Conservation (phyloP, 2,113 vertebrate species). For the Atractosteus spatula region DNA sequence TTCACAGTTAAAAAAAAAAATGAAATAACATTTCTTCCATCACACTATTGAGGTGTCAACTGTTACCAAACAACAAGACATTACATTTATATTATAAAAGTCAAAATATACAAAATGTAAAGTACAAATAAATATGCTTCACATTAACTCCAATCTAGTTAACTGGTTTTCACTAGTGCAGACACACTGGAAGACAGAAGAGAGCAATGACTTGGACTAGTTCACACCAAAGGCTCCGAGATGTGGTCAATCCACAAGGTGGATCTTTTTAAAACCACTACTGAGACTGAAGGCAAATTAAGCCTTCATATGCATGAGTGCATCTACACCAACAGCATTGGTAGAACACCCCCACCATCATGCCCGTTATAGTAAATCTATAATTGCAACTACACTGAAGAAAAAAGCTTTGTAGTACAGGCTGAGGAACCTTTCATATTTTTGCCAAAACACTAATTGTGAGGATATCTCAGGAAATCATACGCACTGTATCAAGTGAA, state of each 20-base stretch:
- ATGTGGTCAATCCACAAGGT: slow-evolving; percentile 29
- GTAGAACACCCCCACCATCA: no score
- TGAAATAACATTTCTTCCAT: slow-evolving; percentile 23
- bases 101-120: slow-evolving; percentile 61
- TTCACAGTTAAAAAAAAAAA: slow-evolving; percentile 50
- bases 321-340: not conserved
- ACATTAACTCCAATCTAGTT: slow-evolving; percentile 65
- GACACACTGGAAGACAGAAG: slow-evolving; percentile 53
- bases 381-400: no score
- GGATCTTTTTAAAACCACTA: slow-evolving; percentile 23
- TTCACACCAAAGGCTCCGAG: slow-evolving; percentile 10
- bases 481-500: no score
- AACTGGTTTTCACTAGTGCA: slow-evolving; percentile 58
- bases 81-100: slow-evolving; percentile 61
- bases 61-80: slow-evolving; percentile 34
- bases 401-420: no score
- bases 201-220: slow-evolving; percentile 26
- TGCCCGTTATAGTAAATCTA: no score
- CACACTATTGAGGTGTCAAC: slow-evolving; percentile 57
- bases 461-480: no score
- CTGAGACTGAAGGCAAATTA: slow-evolving; percentile 17
- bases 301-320: not conserved
- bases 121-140: slow-evolving; percentile 76
- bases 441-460: no score
- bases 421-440: no score